Percentiles rank a stretch among this genome's conserved stretches.
These are phyloP conservation scores for Dreissena rostriformis DNA, from an alignment of 1,140 invertebrate genomes.

Conservation along the genomic window DNA sequence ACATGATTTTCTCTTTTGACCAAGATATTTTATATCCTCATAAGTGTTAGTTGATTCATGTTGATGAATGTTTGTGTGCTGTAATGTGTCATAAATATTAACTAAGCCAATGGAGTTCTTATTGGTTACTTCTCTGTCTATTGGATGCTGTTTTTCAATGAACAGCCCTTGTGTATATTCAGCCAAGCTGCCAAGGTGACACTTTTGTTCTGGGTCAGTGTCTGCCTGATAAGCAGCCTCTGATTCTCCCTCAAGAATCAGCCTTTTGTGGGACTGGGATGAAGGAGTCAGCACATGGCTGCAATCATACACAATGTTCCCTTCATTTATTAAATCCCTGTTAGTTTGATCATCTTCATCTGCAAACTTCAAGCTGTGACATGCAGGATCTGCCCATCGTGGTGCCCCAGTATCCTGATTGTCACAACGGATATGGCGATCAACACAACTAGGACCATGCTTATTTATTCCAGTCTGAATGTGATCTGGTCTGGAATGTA, in stretches of 20 bases:
- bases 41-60: neutral
- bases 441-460: constrained; percentile 54
- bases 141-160: neutral
- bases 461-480: constrained; percentile 21
- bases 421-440: constrained; percentile 34
- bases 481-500: constrained; percentile 19
- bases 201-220: constrained; percentile 6
- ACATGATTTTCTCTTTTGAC: constrained; percentile 17
- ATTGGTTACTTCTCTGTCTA: neutral
- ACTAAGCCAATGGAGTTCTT: neutral
- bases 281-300: constrained; percentile 66
- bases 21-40: neutral
- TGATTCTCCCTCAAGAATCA: constrained; percentile 68
- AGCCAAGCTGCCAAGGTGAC: neutral
- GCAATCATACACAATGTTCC: constrained; percentile 73
- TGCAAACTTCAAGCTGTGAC: constrained; percentile 80
- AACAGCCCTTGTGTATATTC: neutral
- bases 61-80: neutral
- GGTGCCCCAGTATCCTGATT: constrained; percentile 54
- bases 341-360: constrained; percentile 78
- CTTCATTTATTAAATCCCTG: constrained; percentile 67
- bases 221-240: neutral
- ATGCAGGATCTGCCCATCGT: constrained; percentile 79
- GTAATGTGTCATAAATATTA: constrained; percentile 24
- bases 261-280: constrained; percentile 65